Percentiles rank a stretch among this genome's conserved stretches.
These are phyloP conservation scores for Theonella swinhoei DNA, from an alignment of 37 sponge, comb jelly and placozoan genomes.

Conservation along the genomic window DNA sequence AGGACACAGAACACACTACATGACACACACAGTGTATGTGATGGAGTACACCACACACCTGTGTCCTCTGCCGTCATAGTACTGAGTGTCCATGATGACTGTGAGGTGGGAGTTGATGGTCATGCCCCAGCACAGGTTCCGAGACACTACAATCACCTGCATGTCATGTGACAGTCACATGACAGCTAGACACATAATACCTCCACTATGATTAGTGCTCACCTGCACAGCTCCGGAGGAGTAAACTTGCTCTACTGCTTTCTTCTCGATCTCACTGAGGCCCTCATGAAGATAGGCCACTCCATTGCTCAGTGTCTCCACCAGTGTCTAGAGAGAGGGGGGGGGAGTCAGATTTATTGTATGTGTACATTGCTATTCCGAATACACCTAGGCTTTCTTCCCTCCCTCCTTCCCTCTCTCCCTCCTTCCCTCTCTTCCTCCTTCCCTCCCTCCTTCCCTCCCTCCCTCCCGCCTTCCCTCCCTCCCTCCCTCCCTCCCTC, in stretches of 20 bases:
- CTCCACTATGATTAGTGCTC: background rate
- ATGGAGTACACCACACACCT: slow-evolving; percentile 31
- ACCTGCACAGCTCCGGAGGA: slow-evolving; percentile 86
- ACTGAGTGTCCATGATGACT: slow-evolving; percentile 98
- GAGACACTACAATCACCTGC: slow-evolving; percentile 86
- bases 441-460: slow-evolving; percentile 26
- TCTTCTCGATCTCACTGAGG: slow-evolving; percentile 84
- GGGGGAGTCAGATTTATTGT: no score
- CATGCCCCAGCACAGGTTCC: slow-evolving; percentile 88
- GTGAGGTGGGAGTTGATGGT: slow-evolving; percentile 83
- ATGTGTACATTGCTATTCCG: no score
- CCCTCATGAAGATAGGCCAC: slow-evolving; percentile 98
- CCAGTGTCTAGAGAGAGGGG: slow-evolving; percentile 74
- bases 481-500: slow-evolving; percentile 29
- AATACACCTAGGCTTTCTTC: no score
- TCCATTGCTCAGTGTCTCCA: slow-evolving; percentile 89
- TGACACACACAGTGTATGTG: no score
- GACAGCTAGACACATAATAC: background rate
- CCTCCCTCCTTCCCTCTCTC: slow-evolving; percentile 28
- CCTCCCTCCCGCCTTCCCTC: no score
- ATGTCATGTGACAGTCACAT: slow-evolving; percentile 6
- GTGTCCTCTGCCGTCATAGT: slow-evolving; percentile 95
- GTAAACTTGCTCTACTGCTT: slow-evolving; percentile 90
- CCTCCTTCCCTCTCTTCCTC: slow-evolving; percentile 15
- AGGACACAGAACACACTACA: no score